phyloP scores from a whole-genome alignment of 2,113 vertebrate genomes.

The Malurus elegans region DNA sequence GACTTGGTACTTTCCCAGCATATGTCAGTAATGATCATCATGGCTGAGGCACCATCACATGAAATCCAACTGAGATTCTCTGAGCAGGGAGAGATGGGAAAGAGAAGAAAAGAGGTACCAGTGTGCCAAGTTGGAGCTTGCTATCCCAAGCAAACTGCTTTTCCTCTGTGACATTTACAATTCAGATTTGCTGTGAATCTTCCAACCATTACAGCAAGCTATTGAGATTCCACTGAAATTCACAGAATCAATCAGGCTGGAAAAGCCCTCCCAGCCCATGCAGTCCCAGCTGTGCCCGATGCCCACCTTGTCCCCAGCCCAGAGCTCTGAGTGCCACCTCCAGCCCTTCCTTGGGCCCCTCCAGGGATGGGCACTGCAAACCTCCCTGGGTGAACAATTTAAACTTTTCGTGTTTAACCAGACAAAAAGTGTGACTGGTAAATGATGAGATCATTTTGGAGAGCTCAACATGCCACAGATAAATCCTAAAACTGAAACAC shows the following conservation, averaged over 20 bases:
- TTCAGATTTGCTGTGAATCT: background rate
- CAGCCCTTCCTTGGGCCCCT: background rate
- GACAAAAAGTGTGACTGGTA: background rate
- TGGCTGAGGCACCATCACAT: background rate
- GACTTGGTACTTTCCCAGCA: background rate
- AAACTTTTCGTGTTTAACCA: background rate
- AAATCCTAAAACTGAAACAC: background rate
- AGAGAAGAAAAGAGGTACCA: background rate
- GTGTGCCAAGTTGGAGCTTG: background rate
- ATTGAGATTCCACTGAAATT: background rate
- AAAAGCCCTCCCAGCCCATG: accelerated
- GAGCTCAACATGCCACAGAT: background rate
- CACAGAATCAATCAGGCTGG: accelerated
- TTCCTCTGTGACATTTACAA: background rate
- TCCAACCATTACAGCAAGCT: background rate
- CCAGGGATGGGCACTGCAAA: background rate
- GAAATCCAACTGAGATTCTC: background rate
- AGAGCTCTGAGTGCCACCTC: background rate
- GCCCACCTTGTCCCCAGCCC: background rate
- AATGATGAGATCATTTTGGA: background rate
- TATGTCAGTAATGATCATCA: background rate
- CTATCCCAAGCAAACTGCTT: background rate
- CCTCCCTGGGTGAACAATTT: background rate
- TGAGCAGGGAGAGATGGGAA: background rate
- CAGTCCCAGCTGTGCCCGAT: background rate